A percentile compares a stretch with the other conserved stretches of the same genome.
Evolutionary conservation across 92 coral and sea anemone species (phyloP).

Genomic region (Micromussa lordhowensis): DNA sequence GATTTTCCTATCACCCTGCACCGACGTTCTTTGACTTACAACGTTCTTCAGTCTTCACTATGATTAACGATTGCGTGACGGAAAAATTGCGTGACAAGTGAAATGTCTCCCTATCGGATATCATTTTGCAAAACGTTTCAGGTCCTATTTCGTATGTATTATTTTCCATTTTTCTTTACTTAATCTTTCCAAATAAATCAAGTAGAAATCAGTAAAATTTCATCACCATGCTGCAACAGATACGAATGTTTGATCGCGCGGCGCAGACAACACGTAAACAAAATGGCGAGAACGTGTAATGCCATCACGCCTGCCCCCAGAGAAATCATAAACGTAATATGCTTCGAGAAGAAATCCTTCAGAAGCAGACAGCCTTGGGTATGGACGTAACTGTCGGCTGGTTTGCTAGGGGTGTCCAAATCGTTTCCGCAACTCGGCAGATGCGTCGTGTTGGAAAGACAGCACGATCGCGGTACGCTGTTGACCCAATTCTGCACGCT

Average conservation of each 20-base stretch:
- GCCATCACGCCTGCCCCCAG: constrained; percentile 52
- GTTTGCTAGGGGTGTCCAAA: constrained; percentile 59
- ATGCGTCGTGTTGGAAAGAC: constrained; percentile 71
- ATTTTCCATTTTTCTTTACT: neutral
- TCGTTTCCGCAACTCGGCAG: constrained; percentile 65
- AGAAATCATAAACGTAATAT: constrained; percentile 48
- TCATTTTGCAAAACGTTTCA: neutral
- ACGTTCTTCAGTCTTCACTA: neutral
- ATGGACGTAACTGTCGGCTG: constrained; percentile 59
- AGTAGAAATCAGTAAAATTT: constrained; percentile 8
- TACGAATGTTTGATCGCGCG: constrained; percentile 64
- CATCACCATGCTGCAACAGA: constrained; percentile 14
- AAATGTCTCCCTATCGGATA: neutral
- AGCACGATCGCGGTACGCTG: constrained; percentile 76
- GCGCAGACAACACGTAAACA: constrained; percentile 65
- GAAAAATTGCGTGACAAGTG: neutral
- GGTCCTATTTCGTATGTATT: too few relatives aligned
- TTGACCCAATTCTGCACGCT: constrained; percentile 57
- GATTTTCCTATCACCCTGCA: neutral
- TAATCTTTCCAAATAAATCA: neutral
- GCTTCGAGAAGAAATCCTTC: constrained; percentile 47
- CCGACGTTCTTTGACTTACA: neutral
- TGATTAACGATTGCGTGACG: constrained; percentile 2
- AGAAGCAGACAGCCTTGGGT: constrained; percentile 66
- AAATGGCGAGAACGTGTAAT: constrained; percentile 68